Conservation (phyloP, 2,113 vertebrate species). For the Colius striatus region DNA sequence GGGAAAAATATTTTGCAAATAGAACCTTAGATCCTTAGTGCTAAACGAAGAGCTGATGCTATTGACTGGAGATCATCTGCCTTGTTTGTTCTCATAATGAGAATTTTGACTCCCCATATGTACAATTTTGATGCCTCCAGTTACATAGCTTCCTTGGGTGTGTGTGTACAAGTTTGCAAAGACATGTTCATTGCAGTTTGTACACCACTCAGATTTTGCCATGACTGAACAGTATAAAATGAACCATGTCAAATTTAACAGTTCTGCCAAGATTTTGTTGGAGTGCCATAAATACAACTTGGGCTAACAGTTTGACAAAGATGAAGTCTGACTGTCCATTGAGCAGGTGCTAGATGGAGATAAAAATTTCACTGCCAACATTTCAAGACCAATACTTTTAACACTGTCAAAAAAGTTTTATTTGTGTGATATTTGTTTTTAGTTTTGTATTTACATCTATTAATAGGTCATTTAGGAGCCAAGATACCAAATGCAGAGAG, state of each 20-base stretch:
- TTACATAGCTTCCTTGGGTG: not conserved
- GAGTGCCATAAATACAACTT: not conserved
- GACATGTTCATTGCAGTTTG: not conserved
- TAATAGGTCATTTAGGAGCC: not conserved
- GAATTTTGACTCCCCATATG: not conserved
- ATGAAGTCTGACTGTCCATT: not conserved
- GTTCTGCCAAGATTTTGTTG: not conserved
- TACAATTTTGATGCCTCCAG: not conserved
- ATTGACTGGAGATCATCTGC: not conserved
- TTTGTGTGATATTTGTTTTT: not conserved
- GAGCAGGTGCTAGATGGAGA: not conserved
- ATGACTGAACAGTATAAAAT: not conserved
- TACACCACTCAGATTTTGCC: not conserved
- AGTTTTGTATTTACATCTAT: not conserved
- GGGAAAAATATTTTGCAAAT: not conserved
- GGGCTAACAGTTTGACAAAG: not conserved
- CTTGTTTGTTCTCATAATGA: not conserved
- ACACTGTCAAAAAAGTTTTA: not conserved
- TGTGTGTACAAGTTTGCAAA: not conserved
- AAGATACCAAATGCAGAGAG: not conserved
- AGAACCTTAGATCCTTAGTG: not conserved
- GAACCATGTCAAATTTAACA: not conserved
- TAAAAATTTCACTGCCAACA: rapidly evolving
- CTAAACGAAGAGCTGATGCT: not conserved
- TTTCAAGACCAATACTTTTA: not conserved